These are phyloP conservation scores for Calameuta pallipes DNA, from an alignment of 2,888 invertebrate species.

Conservation along the genomic window DNA sequence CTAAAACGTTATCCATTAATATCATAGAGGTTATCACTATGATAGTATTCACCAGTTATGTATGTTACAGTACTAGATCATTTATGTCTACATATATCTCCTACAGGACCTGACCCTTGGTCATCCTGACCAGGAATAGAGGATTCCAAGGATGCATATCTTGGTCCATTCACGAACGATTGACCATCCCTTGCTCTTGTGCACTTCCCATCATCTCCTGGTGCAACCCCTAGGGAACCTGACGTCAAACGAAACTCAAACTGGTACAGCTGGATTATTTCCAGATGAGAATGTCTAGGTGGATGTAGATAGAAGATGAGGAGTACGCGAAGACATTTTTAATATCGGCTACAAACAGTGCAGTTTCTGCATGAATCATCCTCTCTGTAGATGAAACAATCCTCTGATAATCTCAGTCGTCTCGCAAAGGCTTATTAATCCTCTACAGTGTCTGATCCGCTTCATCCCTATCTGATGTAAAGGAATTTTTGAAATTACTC, in stretches of 20 bases:
- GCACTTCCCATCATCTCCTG: neutral
- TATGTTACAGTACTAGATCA: neutral
- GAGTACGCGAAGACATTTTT: slow-evolving; percentile 13
- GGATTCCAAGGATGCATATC: neutral
- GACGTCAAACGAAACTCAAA: neutral
- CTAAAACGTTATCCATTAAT: neutral
- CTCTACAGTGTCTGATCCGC: neutral
- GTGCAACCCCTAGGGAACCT: neutral
- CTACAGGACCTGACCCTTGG: neutral
- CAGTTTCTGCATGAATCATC: neutral
- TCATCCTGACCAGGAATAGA: neutral
- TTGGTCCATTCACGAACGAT: neutral
- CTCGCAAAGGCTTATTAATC: neutral
- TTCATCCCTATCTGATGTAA: neutral
- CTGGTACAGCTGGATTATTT: neutral
- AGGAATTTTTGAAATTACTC: slow-evolving; percentile 41
- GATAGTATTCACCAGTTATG: neutral
- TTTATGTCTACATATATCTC: neutral
- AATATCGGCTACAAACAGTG: slow-evolving; percentile 37
- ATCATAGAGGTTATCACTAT: neutral
- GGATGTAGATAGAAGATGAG: neutral
- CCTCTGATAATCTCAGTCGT: neutral
- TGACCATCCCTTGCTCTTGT: neutral
- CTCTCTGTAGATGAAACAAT: neutral
- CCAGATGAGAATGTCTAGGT: neutral